Evolutionary conservation across 2,888 invertebrate genomes (phyloP).

Genomic region (Hyposoter dolosus): DNA sequence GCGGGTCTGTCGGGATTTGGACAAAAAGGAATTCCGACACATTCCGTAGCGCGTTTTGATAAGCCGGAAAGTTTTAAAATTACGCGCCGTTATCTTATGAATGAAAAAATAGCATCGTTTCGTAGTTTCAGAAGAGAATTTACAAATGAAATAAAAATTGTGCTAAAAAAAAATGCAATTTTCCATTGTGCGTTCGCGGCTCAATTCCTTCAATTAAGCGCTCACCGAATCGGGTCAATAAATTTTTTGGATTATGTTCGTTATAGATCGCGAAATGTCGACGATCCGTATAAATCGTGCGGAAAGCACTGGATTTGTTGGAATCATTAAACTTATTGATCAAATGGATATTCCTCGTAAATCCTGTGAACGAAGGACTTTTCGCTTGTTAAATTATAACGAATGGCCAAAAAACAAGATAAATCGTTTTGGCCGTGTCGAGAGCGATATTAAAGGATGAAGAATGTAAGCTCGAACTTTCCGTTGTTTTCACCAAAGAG

Average conservation of each 20-base stretch:
- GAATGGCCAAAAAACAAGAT: slow-evolving; percentile 4
- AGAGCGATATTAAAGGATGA: neutral
- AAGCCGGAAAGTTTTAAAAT: neutral
- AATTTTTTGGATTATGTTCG: neutral
- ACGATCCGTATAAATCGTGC: neutral
- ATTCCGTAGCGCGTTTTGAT: neutral
- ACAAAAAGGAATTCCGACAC: slow-evolving; percentile 39
- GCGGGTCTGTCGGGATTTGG: slow-evolving; percentile 34
- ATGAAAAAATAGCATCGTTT: neutral
- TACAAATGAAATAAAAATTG: neutral
- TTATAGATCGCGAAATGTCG: neutral
- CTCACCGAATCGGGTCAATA: neutral
- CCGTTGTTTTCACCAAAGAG: neutral
- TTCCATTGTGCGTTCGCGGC: neutral
- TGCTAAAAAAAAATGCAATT: neutral
- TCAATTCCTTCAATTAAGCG: neutral
- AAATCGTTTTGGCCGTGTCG: slow-evolving; percentile 7
- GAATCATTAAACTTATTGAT: neutral
- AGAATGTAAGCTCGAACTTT: slow-evolving; percentile 24
- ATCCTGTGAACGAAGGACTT: neutral
- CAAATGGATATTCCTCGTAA: neutral
- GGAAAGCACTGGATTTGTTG: neutral
- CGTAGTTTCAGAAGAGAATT: neutral
- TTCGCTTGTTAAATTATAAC: neutral
- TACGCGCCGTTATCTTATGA: neutral